Evolutionary conservation across 2,797 vertebrate genomes (phyloP).

Genomic region (Strix occidentalis): DNA sequence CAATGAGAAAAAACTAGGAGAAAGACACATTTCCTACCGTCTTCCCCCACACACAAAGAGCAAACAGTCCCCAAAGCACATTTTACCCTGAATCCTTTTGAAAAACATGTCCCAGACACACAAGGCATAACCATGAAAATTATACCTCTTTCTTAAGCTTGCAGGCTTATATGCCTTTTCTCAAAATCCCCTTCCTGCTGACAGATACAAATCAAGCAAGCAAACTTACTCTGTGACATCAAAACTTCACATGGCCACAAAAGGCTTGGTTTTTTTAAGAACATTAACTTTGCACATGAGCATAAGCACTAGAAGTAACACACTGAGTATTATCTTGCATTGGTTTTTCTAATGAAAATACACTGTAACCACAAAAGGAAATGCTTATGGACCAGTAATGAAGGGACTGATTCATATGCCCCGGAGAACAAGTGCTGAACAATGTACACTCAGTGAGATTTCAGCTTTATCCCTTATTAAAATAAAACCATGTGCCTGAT

Average conservation of each 20-base stretch:
- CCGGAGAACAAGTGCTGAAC: conserved; percentile 50
- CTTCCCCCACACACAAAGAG: not conserved
- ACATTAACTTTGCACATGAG: not conserved
- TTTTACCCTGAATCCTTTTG: not conserved
- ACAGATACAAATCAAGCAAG: not conserved
- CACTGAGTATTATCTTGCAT: not conserved
- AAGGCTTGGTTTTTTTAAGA: not conserved
- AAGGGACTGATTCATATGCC: conserved; percentile 46
- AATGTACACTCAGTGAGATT: conserved; percentile 23
- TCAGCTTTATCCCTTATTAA: conserved; percentile 54
- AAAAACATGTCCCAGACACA: not conserved
- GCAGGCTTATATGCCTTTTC: not conserved
- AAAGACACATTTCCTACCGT: not conserved
- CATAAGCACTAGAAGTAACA: not conserved
- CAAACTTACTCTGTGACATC: not conserved
- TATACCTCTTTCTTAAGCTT: not conserved
- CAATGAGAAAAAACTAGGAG: not conserved
- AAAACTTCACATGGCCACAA: not conserved
- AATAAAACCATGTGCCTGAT: conserved; percentile 41
- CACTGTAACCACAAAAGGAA: conserved; percentile 29
- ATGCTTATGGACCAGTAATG: conserved; percentile 4
- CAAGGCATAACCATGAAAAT: not conserved
- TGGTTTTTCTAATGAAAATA: conserved; percentile 4
- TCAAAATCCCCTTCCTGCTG: not conserved
- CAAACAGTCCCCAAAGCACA: not conserved